Evolutionary conservation across 2,113 vertebrate species (phyloP).

Genomic region (Kobus ellipsiprymnus): DNA sequence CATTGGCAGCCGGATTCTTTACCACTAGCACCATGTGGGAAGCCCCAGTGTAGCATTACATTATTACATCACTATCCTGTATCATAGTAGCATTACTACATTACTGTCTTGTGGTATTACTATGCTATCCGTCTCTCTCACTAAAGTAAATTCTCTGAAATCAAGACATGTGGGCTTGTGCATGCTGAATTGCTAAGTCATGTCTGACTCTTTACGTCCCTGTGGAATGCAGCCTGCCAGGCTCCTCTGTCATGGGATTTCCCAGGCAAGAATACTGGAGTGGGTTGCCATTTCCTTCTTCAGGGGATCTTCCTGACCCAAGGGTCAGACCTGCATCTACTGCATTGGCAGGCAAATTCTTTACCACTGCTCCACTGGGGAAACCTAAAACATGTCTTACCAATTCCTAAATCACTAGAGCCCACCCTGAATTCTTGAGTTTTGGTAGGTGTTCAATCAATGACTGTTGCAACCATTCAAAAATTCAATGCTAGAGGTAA

Average conservation of each 20-base stretch:
- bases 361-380: neutral
- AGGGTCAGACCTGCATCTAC: neutral
- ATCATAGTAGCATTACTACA: neutral
- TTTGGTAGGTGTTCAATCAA: neutral
- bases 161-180: neutral
- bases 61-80: neutral
- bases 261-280: neutral
- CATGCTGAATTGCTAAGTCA: neutral
- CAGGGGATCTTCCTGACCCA: neutral
- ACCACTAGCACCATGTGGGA: neutral
- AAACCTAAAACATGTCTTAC: neutral
- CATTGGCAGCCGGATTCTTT: neutral
- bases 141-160: neutral
- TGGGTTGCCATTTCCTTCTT: neutral
- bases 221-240: neutral
- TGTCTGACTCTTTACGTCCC: neutral
- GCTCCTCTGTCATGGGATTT: neutral
- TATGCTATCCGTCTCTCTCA: neutral
- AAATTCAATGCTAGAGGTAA: neutral
- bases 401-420: neutral
- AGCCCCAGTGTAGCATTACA: fast-evolving
- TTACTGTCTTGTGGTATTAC: neutral
- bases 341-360: neutral
- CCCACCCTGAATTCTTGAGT: neutral
- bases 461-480: neutral